Base-by-base conservation (phyloP, 2,113 vertebrate species). In the Carollia perspicillata region DNA sequence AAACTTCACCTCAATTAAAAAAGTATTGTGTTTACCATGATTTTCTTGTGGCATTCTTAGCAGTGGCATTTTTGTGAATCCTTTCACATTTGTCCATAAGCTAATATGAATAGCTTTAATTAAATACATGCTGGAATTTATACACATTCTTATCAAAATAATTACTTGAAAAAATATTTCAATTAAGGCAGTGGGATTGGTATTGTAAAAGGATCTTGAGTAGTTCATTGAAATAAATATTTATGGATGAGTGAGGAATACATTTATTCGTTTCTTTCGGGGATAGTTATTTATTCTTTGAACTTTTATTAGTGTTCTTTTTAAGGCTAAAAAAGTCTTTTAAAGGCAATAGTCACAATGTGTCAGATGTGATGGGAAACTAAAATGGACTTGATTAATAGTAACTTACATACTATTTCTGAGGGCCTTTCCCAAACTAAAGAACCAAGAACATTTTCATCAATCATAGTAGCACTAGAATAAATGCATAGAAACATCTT, bases 321-420 rank as follows among this genome's bases (percentile, higher is more conserved):
- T 94, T 55, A 89, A 78, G 60, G 22, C 26, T 77, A 94, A 78
- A 53, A 60, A 30, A 75, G 74, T 74, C 51, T 28, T 85, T 80
- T 94, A 42, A 47, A 47, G n/a, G 37, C 6, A 69, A 68, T 66
- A 93, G 72, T 96, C 35, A 93, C 40, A 83, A 20, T 85, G 5
- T 72, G 26, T 68, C 79, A 95, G 79, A 83, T 75, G 69, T 22
- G 49, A 83, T 55, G 7, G 22, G 20, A 84, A 65, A 91, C 9
- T 40, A 84, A 79, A 93, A 95, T 93, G 47, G 42, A 65, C 78
- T 81, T 35, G 12, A 44, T 86, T 94, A 63, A 66, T 40, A 35
- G 8, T 33, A 8, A 23, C 14, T 30, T 93, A n/a, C 58, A 72
- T 75, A 91, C 12, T 51, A 3, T 81, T 18, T 89, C 33, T 74